Conservation (phyloP, 2,113 vertebrate species). For the Gallinago undulata region DNA sequence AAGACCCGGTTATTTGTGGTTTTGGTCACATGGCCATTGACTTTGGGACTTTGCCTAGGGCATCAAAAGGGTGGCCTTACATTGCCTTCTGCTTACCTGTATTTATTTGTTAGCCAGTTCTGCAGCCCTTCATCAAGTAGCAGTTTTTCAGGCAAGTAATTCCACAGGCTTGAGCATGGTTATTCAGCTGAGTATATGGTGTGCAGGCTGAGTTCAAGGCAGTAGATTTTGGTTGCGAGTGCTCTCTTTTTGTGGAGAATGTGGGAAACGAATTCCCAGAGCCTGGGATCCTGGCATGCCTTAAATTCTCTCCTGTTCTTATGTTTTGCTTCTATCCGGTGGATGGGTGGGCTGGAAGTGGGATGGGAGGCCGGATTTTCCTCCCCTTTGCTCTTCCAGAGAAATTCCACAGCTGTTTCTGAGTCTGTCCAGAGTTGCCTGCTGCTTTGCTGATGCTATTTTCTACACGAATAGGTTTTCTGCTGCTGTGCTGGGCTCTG, state of each 20-base stretch:
- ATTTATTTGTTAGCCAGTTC: not conserved
- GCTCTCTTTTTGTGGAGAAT: not conserved
- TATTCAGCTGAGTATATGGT: not conserved
- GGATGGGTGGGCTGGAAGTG: slow-evolving; percentile 19
- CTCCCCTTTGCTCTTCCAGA: not conserved
- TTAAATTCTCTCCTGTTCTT: slow-evolving; percentile 37
- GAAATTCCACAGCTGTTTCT: slow-evolving; percentile 30
- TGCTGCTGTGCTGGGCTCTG: not conserved
- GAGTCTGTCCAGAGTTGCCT: not conserved
- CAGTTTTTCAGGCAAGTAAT: not conserved
- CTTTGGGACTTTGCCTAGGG: not conserved
- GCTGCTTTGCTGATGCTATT: not conserved
- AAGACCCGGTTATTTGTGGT: not conserved
- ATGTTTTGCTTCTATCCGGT: not conserved
- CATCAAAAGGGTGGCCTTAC: not conserved
- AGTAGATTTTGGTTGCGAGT: not conserved
- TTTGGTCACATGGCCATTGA: not conserved
- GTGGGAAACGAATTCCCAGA: slow-evolving; percentile 11
- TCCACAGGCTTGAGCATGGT: not conserved
- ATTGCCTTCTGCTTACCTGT: not conserved
- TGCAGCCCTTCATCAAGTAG: not conserved
- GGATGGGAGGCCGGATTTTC: not conserved
- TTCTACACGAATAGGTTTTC: not conserved
- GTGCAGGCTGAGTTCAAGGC: not conserved
- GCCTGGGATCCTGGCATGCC: not conserved